Evolutionary conservation across 2,113 vertebrate species (phyloP), one percentile per base, ranked within the genome.

Genomic region (Zeus faber): DNA sequence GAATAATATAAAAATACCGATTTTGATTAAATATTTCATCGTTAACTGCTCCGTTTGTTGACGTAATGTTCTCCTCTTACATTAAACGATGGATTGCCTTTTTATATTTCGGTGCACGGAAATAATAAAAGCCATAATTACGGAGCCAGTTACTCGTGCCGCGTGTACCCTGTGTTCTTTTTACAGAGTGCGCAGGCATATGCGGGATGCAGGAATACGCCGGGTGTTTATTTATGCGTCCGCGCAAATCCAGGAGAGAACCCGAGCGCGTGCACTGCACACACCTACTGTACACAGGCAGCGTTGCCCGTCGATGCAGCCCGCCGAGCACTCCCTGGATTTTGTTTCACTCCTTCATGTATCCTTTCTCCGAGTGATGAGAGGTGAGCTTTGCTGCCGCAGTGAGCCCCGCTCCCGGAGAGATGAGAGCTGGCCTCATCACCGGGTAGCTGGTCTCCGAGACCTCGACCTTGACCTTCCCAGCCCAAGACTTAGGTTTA

Each of bases 401-500:
- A 20, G 43, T 58, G 63, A 22, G 67, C 62, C 62, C 27, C 51
- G 68, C 62, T 54, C 5, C 49, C 69, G 44, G 16, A 48, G 48
- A 63, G 55, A 62, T 31, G 47, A 45, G 64, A 62, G 41, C 49
- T 58, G 58, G 64, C 74, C 79, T 58, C 54, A 67, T 84, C 72
- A 41, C 50, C 50, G 49, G 77, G 70, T 76, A 76, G 70, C 79
- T 72, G 83, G 67, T 74, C 77, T 71, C 81, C 53, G 58, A 76
- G 85, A 77, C 72, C 64, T 22, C 49, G 59, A 87, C 87, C 84
- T 87, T 90, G 89, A 90, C 90, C 89, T 90, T 85, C 82, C 77
- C 35, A 21, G 62, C 69, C 83, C 70, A 62, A 67, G 73, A 67
- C 85, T 80, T 77, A 88, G 87, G 87, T 90, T 90, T 89, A 90